Evolutionary conservation across 2,113 vertebrate genomes (phyloP).

Genomic region (Anser cygnoides): DNA sequence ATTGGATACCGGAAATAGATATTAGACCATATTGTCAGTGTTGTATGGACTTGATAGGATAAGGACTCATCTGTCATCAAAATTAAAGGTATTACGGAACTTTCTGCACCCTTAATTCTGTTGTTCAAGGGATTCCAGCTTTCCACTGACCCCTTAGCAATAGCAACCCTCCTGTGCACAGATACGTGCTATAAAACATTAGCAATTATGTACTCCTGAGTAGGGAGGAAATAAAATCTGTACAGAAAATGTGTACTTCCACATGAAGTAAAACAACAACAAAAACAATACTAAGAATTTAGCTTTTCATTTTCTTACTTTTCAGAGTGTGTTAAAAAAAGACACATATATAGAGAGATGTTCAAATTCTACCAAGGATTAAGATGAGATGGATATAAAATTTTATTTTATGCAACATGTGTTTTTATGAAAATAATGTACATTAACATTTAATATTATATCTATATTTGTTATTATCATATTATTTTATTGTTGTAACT

Average conservation of each 20-base stretch:
- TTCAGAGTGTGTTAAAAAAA: background rate
- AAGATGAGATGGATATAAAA: background rate
- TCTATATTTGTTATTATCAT: background rate
- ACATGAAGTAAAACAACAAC: background rate
- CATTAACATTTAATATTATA: background rate
- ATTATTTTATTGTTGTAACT: background rate
- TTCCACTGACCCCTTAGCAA: background rate
- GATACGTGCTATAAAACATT: background rate
- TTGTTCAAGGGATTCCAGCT: background rate
- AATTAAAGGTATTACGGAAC: background rate
- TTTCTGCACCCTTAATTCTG: background rate
- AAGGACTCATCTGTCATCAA: background rate
- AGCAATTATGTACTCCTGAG: background rate
- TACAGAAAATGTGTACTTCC: background rate
- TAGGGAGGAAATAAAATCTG: background rate
- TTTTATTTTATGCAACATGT: background rate
- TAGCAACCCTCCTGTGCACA: background rate
- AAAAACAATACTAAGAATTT: background rate
- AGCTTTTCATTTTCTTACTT: background rate
- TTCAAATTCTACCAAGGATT: background rate
- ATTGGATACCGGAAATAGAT: slow-evolving; percentile 26
- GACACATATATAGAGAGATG: background rate
- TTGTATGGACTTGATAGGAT: slow-evolving; percentile 9
- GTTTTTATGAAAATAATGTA: background rate
- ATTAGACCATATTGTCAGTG: slow-evolving; percentile 3